Evolutionary conservation across 2,888 invertebrate genomes (phyloP).

Genomic region (Encarsia formosa): DNA sequence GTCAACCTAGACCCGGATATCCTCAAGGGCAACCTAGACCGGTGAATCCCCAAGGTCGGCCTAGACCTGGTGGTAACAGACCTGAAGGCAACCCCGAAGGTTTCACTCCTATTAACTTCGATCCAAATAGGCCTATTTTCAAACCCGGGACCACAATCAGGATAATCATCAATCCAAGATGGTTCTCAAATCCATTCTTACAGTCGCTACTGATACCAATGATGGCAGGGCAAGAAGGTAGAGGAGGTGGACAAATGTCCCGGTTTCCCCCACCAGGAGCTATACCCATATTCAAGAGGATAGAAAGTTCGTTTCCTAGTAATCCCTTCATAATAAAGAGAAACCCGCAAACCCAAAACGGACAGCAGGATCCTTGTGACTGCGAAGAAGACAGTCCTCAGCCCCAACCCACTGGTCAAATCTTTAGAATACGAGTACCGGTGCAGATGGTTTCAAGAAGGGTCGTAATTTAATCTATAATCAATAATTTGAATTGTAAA

Average conservation of each 20-base stretch:
- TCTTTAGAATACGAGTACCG: slow-evolving; percentile 15
- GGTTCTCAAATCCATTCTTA: slow-evolving; percentile 17
- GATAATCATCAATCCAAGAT: too few relatives aligned
- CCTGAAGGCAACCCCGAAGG: too few relatives aligned
- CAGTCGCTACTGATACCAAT: slow-evolving; percentile 1
- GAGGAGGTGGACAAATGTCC: not conserved
- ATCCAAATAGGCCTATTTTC: too few relatives aligned
- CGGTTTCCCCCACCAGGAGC: not conserved
- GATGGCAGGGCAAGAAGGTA: too few relatives aligned
- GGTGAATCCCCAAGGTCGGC: not conserved
- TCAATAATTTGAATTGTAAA: too few relatives aligned
- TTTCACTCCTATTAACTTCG: too few relatives aligned
- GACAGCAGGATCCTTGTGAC: slow-evolving; percentile 12
- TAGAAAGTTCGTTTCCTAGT: not conserved
- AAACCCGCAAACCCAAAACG: not conserved
- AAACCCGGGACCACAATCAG: too few relatives aligned
- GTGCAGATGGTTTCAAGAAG: not conserved
- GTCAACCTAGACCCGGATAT: not conserved
- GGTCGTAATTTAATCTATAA: too few relatives aligned
- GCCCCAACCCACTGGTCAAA: not conserved
- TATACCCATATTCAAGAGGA: not conserved
- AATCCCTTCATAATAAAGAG: slow-evolving; percentile 15
- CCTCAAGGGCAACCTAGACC: not conserved
- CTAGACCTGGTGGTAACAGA: too few relatives aligned
- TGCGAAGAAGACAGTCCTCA: slow-evolving; percentile 5